Conservation (phyloP, 1,140 invertebrate species). For the Schlechtendalia chinensis region DNA sequence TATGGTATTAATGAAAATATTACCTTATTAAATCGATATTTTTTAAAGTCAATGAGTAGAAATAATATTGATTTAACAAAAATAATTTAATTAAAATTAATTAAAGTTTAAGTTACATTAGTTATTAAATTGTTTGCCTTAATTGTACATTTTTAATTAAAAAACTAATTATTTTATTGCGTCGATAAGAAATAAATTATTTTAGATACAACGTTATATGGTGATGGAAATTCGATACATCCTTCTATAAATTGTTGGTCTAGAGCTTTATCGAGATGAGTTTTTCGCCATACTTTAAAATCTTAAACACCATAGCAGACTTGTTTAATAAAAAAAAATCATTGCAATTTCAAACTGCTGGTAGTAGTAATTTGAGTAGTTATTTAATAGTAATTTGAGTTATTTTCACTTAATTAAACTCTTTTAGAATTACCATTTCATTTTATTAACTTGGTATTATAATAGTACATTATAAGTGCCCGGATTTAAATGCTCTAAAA, state of each 20-base stretch:
- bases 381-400: too few relatives aligned
- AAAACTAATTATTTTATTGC: conserved; percentile 1
- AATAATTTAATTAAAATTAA: neutral
- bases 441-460: too few relatives aligned
- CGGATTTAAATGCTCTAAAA: too few relatives aligned
- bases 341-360: too few relatives aligned
- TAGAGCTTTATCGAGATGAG: neutral
- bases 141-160: neutral
- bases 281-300: too few relatives aligned
- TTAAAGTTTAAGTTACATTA: neutral
- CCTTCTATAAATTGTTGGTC: neutral
- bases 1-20: neutral
- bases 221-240: neutral
- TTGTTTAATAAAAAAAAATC: too few relatives aligned
- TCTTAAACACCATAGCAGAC: too few relatives aligned
- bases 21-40: conserved; percentile 4
- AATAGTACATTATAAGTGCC: too few relatives aligned
- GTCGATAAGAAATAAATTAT: neutral
- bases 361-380: too few relatives aligned
- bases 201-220: neutral
- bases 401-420: too few relatives aligned
- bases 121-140: neutral
- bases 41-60: neutral
- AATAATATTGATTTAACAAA: conserved; percentile 1
- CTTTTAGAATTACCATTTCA: too few relatives aligned